Evolutionary conservation across 2,113 vertebrate genomes (phyloP), one percentile per base, ranked within the genome.

Genomic region (Ictalurus punctatus): DNA sequence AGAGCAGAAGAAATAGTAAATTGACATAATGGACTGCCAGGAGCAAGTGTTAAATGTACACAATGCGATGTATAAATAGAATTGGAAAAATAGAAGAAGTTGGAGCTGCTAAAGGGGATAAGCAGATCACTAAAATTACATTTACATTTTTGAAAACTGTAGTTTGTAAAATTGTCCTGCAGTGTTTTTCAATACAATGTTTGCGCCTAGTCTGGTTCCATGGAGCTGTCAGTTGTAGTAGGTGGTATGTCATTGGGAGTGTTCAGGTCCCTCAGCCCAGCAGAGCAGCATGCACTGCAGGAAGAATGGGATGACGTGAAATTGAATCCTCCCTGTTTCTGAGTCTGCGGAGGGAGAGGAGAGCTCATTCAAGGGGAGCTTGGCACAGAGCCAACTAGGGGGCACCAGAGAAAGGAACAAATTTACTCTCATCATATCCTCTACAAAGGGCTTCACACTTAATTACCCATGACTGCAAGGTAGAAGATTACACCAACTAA

Each of bases 251-350:
- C 84, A 81, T 44, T 74, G 23, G 73, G 61, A 13, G 82, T 73
- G 74, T 71, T 67, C 25, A 52, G 71, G 84, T 69, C 85, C 85
- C 87, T 90, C 79, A 54, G 61, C 63, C 1, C n/a, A 83, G 90
- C 59, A 37, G 80, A 84, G 88, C 54, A 14, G 81, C 21, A 13
- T 81, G 54, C 13, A 88, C 89, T 87, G 81, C 87, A 90, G 82
- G 88, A 91, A 65, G 88, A 88, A 90, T 90, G 89, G 90, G 89
- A 87, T 87, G 93, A 90, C 73, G 84, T 91, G 93, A 93, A 93
- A 94, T 82, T 84, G 85, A 95, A 95, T 91, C 91, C 90, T 91
- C 82, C 79, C 58, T 87, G 85, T 37, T 84, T 93, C 85, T 91
- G 86, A 89, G 74, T 87, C 78, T 93, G 63, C 56, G 56, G 52